These are phyloP conservation scores for Thumatha senex DNA, from an alignment of 2,888 invertebrate genomes.

Conservation along the genomic window DNA sequence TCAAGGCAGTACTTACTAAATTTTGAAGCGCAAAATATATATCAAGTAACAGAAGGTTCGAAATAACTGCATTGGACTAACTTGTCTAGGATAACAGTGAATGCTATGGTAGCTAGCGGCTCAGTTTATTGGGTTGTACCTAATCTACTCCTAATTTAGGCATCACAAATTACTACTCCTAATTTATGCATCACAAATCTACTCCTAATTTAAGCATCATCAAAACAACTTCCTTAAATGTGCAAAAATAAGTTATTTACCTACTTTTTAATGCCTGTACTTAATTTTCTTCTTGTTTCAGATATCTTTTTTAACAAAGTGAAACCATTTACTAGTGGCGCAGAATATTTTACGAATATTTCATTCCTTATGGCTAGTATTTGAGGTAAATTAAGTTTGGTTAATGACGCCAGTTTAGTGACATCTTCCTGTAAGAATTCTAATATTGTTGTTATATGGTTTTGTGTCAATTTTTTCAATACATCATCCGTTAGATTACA, in stretches of 20 bases:
- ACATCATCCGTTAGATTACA: conserved; percentile 61
- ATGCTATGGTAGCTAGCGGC: no score
- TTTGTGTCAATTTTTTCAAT: conserved; percentile 71
- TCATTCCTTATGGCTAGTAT: conserved; percentile 60
- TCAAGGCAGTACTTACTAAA: no score
- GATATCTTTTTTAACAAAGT: conserved; percentile 51
- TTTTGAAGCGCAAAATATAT: no score
- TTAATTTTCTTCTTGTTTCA: conserved; percentile 53
- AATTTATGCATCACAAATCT: no score
- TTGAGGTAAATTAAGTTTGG: conserved; percentile 77
- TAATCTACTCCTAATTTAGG: no score
- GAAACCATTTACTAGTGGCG: conserved; percentile 57
- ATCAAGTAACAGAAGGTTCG: no score
- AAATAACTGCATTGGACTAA: no score
- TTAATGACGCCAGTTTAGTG: conserved; percentile 74
- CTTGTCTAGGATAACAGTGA: no score
- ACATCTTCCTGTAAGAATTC: conserved; percentile 84
- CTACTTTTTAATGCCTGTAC: conserved; percentile 82
- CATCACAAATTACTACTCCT: no score
- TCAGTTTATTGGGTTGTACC: no score
- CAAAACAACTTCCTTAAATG: no score
- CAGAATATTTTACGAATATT: conserved; percentile 78
- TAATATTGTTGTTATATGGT: conserved; percentile 79
- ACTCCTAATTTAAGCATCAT: no score
- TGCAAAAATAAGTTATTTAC: conserved; percentile 50